These are phyloP conservation scores for Echinarachnius parma DNA, from an alignment of 53 echinoderm and acorn worm genomes.

Conservation along the genomic window DNA sequence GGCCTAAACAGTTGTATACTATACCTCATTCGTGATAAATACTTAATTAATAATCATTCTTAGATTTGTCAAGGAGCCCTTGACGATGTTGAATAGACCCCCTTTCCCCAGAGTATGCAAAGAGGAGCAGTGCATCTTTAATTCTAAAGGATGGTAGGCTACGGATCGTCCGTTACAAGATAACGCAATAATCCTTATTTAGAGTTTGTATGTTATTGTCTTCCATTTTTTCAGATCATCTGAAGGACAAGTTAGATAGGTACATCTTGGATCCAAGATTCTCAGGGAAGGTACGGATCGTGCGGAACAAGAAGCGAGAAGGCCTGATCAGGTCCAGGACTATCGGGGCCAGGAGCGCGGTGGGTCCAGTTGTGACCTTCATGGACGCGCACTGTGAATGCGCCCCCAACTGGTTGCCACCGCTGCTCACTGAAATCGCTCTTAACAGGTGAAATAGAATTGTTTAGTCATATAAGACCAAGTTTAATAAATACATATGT, in stretches of 20 bases:
- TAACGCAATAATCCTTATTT: no score
- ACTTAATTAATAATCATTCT: no score
- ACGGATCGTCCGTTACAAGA: no score
- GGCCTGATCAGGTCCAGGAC: slow-evolving; percentile 84
- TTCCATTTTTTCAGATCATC: slow-evolving; percentile 60
- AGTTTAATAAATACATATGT: no score
- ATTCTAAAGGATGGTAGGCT: no score
- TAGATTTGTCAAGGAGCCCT: no score
- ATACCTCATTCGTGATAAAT: no score
- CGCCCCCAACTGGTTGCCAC: slow-evolving; percentile 85
- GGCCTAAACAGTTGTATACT: no score
- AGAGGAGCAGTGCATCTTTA: no score
- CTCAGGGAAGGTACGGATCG: slow-evolving; percentile 67
- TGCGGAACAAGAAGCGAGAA: slow-evolving; percentile 77
- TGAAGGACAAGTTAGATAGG: slow-evolving; percentile 59
- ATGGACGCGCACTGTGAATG: slow-evolving; percentile 97
- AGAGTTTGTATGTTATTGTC: no score
- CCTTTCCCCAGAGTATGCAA: no score
- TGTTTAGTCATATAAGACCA: background rate
- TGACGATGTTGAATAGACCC: no score
- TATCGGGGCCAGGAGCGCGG: slow-evolving; percentile 61
- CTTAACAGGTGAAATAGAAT: slow-evolving; percentile 76
- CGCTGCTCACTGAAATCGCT: slow-evolving; percentile 82
- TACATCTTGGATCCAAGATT: slow-evolving; percentile 73
- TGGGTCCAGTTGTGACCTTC: slow-evolving; percentile 75